A percentile compares a stretch with the other conserved stretches of the same genome.
These are phyloP conservation scores for Orius laevigatus DNA, from an alignment of 1,140 invertebrate genomes.

Conservation along the genomic window DNA sequence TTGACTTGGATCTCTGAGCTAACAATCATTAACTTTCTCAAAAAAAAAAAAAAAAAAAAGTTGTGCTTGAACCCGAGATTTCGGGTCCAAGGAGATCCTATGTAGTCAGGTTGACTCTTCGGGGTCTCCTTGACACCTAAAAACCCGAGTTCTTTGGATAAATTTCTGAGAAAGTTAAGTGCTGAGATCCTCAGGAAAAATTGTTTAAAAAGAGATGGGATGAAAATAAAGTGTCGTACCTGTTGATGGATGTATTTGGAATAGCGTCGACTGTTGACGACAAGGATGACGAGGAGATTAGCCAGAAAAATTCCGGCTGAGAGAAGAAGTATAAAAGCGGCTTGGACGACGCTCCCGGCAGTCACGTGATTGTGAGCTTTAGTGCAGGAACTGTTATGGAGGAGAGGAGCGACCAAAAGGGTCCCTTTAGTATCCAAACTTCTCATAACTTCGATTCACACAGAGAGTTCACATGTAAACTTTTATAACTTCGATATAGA, in stretches of 20 bases:
- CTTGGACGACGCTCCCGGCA: slow-evolving; percentile 49
- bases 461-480: slow-evolving; percentile 58
- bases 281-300: slow-evolving; percentile 62
- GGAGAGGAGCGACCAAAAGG: slow-evolving; percentile 51
- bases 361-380: slow-evolving; percentile 43
- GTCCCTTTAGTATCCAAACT: slow-evolving; percentile 35
- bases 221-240: slow-evolving; percentile 38
- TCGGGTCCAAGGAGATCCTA: too few species aligned
- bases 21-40: too few species aligned
- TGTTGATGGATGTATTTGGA: slow-evolving; percentile 70
- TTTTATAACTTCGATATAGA: slow-evolving; percentile 27
- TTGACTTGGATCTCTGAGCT: too few species aligned
- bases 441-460: slow-evolving; percentile 14
- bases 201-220: too few species aligned
- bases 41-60: too few species aligned
- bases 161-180: too few species aligned
- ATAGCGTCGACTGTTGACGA: slow-evolving; percentile 63
- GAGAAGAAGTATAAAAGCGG: slow-evolving; percentile 51
- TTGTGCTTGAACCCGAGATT: too few species aligned
- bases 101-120: too few species aligned
- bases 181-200: too few species aligned
- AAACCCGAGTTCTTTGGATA: too few species aligned
- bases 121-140: too few species aligned
- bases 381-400: slow-evolving; percentile 64
- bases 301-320: slow-evolving; percentile 58